Conservation (phyloP, 2,888 invertebrate genomes). For the Glaucopsyche alexis region DNA sequence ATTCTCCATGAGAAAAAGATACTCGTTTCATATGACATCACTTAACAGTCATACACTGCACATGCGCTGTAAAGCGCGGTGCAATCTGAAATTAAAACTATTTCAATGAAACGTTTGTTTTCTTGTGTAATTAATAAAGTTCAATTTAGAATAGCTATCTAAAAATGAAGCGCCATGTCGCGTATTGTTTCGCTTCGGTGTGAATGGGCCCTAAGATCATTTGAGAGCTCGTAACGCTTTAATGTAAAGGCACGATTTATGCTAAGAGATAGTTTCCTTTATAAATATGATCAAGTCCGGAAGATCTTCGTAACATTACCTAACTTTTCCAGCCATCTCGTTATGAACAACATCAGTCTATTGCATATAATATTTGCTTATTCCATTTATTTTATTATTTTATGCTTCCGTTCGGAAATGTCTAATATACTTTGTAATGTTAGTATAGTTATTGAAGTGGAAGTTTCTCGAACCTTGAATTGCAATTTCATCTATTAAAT, state of each 20-base stretch:
- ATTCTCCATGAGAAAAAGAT: no score
- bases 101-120: no score
- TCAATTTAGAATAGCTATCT: no score
- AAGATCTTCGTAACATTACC: not conserved
- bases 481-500: not conserved
- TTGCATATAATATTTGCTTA: not conserved
- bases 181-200: no score
- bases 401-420: not conserved
- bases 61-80: no score
- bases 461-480: not conserved
- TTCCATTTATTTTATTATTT: not conserved
- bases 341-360: not conserved
- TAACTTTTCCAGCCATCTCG: not conserved
- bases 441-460: not conserved
- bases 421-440: not conserved
- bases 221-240: not conserved
- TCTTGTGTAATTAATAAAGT: no score
- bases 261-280: not conserved
- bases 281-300: slow-evolving; percentile 11
- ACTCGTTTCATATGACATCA: no score
- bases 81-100: no score
- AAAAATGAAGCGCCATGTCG: no score
- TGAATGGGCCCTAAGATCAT: no score
- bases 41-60: no score
- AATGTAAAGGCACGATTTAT: not conserved